Conservation (phyloP, 2,113 vertebrate species). For the Mesembrinibis cayennensis region DNA sequence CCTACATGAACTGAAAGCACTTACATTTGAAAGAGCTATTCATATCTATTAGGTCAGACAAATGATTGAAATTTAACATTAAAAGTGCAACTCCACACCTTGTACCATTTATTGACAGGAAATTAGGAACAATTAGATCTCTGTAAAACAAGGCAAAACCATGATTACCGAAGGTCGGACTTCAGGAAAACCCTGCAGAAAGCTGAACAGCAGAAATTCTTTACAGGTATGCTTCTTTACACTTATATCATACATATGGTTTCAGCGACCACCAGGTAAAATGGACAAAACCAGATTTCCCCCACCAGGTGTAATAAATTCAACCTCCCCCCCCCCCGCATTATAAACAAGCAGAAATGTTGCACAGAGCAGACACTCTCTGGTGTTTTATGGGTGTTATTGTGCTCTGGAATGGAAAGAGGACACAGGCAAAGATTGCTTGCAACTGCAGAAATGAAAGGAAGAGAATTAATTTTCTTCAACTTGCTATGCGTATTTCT, state of each 20-base stretch:
- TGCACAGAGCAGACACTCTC: constrained; percentile 23
- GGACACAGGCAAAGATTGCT: constrained; percentile 39
- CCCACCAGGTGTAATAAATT: constrained; percentile 27
- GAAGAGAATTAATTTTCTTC: constrained; percentile 57
- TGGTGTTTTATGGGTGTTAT: background rate
- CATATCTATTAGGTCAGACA: constrained; percentile 69
- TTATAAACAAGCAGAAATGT: constrained; percentile 53
- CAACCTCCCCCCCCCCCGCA: background rate
- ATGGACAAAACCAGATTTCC: constrained; percentile 55
- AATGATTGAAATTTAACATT: constrained; percentile 75
- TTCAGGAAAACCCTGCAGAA: constrained; percentile 50
- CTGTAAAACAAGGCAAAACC: constrained; percentile 67
- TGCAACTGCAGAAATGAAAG: constrained; percentile 35
- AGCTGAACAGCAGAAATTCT: constrained; percentile 36
- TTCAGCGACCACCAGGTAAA: background rate
- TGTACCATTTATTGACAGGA: constrained; percentile 79
- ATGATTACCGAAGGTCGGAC: constrained; percentile 58
- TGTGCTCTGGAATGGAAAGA: constrained; percentile 1
- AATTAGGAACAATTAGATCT: constrained; percentile 81
- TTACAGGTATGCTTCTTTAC: constrained; percentile 22
- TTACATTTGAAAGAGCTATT: constrained; percentile 70
- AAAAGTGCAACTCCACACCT: constrained; percentile 69
- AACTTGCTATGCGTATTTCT: background rate
- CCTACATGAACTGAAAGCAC: constrained; percentile 40
- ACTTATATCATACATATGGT: background rate